Evolutionary conservation across 2,113 vertebrate genomes (phyloP).

Genomic region (Poecile atricapillus): DNA sequence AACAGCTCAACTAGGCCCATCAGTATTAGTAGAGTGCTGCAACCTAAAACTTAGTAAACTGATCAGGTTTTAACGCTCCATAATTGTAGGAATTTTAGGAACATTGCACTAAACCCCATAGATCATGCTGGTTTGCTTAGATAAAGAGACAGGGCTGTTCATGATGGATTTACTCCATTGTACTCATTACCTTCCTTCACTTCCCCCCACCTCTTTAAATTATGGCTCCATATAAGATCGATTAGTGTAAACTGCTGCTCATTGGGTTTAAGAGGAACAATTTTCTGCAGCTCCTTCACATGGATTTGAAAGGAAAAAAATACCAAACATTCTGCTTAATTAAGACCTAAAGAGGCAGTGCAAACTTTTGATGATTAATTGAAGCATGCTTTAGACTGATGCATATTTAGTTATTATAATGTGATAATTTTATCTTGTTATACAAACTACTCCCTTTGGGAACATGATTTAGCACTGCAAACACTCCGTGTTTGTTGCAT

Average conservation of each 20-base stretch:
- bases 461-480: slow-evolving; percentile 72
- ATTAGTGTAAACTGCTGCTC: slow-evolving; percentile 55
- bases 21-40: not conserved
- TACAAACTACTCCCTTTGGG: slow-evolving; percentile 75
- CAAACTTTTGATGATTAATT: slow-evolving; percentile 83
- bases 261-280: slow-evolving; percentile 37
- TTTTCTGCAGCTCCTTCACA: slow-evolving; percentile 56
- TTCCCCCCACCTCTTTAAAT: not conserved
- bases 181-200: not conserved
- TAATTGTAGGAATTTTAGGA: not conserved
- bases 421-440: slow-evolving; percentile 83
- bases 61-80: not conserved
- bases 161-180: not conserved
- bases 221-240: not conserved
- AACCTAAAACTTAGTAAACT: not conserved
- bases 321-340: slow-evolving; percentile 71
- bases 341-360: slow-evolving; percentile 75
- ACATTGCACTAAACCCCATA: not conserved
- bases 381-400: slow-evolving; percentile 76
- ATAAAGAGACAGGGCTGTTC: not conserved
- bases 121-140: not conserved
- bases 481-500: slow-evolving; percentile 66
- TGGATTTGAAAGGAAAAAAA: slow-evolving; percentile 47
- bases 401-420: slow-evolving; percentile 81
- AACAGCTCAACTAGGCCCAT: too few relatives aligned